These are phyloP conservation scores for Alectoris magna DNA, from an alignment of 2,797 vertebrate genomes.

Conservation along the genomic window DNA sequence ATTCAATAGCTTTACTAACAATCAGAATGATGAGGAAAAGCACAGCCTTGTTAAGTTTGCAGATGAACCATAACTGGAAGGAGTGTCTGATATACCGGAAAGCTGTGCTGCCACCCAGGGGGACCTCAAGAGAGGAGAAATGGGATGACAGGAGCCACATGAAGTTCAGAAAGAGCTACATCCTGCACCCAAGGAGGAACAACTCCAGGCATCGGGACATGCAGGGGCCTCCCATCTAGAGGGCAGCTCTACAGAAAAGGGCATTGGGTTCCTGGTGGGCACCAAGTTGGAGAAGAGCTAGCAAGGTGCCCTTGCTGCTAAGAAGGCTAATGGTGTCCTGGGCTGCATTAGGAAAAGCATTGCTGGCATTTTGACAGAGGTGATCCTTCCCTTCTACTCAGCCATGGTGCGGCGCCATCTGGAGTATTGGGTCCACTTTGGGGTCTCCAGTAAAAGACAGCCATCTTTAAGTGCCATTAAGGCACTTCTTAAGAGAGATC, in stretches of 20 bases:
- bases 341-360: background rate
- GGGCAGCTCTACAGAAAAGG: background rate
- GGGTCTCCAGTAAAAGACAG: background rate
- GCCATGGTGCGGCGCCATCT: background rate
- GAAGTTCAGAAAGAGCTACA: background rate
- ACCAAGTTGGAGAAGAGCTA: background rate
- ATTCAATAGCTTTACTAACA: background rate
- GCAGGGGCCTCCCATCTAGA: background rate
- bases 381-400: background rate
- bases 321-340: background rate
- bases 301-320: background rate
- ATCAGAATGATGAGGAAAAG: background rate
- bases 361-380: background rate
- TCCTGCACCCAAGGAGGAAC: background rate
- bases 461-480: no score
- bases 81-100: rapidly evolving
- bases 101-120: background rate
- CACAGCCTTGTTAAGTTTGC: background rate
- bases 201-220: background rate
- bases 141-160: background rate
- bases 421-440: background rate
- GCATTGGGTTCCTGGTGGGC: background rate
- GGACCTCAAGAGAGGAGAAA: background rate
- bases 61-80: background rate
- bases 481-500: background rate